A percentile compares a stretch with the other conserved stretches of the same genome.
These are phyloP conservation scores for Tipula vernalis DNA, from an alignment of 2,888 invertebrate species.

Conservation along the genomic window DNA sequence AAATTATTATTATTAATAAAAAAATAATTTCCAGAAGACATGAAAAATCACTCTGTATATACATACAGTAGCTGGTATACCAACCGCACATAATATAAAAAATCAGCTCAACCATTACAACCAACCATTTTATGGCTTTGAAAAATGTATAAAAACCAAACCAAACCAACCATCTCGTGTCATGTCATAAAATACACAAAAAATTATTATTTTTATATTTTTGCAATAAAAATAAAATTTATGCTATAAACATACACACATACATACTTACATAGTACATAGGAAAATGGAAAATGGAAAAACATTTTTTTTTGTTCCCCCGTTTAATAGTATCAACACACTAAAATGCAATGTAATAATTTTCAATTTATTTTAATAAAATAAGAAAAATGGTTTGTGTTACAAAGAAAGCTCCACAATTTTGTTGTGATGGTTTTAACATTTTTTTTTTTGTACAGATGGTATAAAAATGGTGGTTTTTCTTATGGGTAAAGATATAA, in stretches of 20 bases:
- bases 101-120: not conserved
- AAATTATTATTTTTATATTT: constrained; percentile 4
- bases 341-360: constrained; percentile 4
- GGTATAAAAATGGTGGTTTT: not conserved
- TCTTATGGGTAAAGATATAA: not conserved
- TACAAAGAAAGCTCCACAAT: not conserved
- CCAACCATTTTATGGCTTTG: not conserved
- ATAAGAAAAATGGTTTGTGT: not conserved
- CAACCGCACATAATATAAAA: not conserved
- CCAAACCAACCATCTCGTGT: not conserved
- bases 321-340: not conserved
- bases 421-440: not conserved
- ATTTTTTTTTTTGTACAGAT: not conserved
- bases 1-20: not conserved
- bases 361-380: constrained; percentile 4
- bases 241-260: not conserved
- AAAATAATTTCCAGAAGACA: not conserved
- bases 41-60: not conserved
- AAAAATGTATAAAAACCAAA: not conserved
- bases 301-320: not conserved
- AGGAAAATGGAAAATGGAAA: constrained; percentile 4
- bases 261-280: not conserved
- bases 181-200: not conserved
- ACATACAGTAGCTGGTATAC: not conserved
- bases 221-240: constrained; percentile 4